Conservation (phyloP, 2,797 vertebrate species). For the Neopelma chrysocephalum region DNA sequence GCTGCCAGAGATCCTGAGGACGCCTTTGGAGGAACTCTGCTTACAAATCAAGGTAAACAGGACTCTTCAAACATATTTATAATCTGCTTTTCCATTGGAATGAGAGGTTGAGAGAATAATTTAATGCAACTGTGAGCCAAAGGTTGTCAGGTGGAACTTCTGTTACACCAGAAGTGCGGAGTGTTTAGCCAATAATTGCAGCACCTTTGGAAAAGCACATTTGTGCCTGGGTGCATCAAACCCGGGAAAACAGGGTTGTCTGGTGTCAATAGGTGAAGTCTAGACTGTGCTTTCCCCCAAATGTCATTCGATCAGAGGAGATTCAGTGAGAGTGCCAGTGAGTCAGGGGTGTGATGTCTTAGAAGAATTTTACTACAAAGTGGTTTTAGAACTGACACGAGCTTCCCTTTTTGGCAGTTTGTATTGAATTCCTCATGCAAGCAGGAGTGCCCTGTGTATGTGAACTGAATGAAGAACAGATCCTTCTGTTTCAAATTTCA, state of each 20-base stretch:
- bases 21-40: slow-evolving; percentile 95
- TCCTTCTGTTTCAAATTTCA: neutral
- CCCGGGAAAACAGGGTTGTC: neutral
- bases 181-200: neutral
- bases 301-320: neutral
- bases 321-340: neutral
- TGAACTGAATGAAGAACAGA: neutral
- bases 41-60: slow-evolving; percentile 92
- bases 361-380: neutral
- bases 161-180: neutral
- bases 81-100: neutral
- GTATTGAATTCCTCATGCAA: neutral
- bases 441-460: neutral
- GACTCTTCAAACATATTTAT: neutral
- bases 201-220: neutral
- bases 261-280: neutral
- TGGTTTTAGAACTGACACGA: neutral
- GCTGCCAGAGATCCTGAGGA: slow-evolving; percentile 94
- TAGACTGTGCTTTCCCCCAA: neutral
- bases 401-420: neutral
- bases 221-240: neutral
- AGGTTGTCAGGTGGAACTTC: neutral
- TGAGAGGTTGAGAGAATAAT: neutral
- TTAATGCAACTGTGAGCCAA: neutral
- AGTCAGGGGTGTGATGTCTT: neutral